Base-by-base conservation (phyloP, 2,888 invertebrate species). In the Leucophora obtusa region DNA sequence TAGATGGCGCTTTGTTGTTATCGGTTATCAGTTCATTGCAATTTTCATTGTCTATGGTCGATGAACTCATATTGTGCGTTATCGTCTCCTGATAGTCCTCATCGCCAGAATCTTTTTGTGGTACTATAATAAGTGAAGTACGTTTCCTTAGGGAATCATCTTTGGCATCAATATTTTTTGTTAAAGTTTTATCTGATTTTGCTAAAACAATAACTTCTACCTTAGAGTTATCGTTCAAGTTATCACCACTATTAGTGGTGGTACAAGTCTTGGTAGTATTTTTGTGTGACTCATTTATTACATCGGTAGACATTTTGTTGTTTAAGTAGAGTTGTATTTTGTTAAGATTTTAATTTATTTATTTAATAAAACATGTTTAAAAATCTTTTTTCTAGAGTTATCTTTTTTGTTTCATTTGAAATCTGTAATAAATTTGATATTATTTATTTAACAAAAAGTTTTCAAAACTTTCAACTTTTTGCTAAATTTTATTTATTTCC, bases 141-240 rank as follows among this genome's bases (percentile, higher is more conserved):
- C 90, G 89, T 75, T 90, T 90, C 51, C 90, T 84, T 38, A 88
- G 76, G 3, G 88, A 85, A 58, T 90, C 90, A 82, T 90, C 89
- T 86, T 88, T 89, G 84, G 87, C 86, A 83, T 90, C 89, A 69
- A 90, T 90, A 65, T 90, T 90, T 82, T 89, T 89, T 72, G 89
- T 89, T 21, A 90, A 85, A 2, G 90, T 90, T 74, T 90, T 88
- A 35, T 89, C 89, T 68, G 89, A 89, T 75, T 90, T 90, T 15
- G 89, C 81, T 60, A 86, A 83, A 47, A 89, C 89, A 69, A 89
- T 88, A 33, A 89, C 89, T 82, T 89, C 89, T 70, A 89, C 87
- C 70, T 88, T 89, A 56, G 87, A 85, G 71, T 83, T 84, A 70
- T 85, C 86, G 70, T 84, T 84, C 47, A 84, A 43, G 82, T 72